Evolutionary conservation across 1,140 invertebrate species (phyloP), one percentile per base, ranked within the genome.

Genomic region (Lepidostoma basale): DNA sequence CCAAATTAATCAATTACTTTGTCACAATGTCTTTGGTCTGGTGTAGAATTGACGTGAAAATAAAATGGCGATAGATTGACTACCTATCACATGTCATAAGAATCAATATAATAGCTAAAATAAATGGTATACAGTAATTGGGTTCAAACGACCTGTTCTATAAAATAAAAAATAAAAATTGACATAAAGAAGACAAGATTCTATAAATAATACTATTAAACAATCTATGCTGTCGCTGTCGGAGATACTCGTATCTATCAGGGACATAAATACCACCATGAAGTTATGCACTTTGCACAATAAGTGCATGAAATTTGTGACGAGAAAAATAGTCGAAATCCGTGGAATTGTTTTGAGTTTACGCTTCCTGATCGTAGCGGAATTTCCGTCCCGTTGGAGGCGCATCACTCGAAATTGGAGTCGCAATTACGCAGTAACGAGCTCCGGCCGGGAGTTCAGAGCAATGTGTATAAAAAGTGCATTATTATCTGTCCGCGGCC

Each of bases 391-490:
- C 44, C 44, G 44, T 47, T 47, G 44, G 14, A 20, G 2, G 44
- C 44, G 44, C 44, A 47, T 47, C 44, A 22, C 20, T 47, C 44
- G 18, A 22, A 47, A 47, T 22, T 47, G 5, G 52, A 30, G 16
- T 20, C 14, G 28, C 28, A 26, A 56, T 20, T 33, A 9, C 52
- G 30, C n/a, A n/a, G n/a, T n/a, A n/a, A n/a, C n/a, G n/a, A n/a
- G n/a, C n/a, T n/a, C n/a, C n/a, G n/a, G n/a, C n/a, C n/a, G n/a
- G n/a, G 42, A 33, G 52, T 56, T 56, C 52, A 56, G 14, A 56
- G 52, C 18, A 56, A 56, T 56, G 28, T 56, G 30, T 56, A 33
- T 33, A 56, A 56, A 39, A 56, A 56, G 18, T 56, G 52, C 52
- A 56, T 56, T 56, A 39, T 56, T 56, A 56, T 56, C 26, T 5